phyloP scores from a whole-genome alignment of 1,140 invertebrate species.

The Euschistus heros region DNA sequence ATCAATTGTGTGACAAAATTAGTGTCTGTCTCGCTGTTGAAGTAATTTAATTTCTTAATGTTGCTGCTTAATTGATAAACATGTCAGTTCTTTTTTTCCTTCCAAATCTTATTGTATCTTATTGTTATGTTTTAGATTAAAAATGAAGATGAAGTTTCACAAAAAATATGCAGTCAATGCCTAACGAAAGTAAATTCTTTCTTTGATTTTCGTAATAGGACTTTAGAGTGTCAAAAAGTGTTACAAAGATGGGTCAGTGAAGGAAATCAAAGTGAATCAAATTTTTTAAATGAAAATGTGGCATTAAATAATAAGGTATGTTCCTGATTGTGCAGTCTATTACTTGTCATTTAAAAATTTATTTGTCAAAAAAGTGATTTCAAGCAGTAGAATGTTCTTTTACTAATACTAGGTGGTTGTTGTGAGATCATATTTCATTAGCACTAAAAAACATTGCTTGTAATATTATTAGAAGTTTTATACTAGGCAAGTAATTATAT shows the following conservation, averaged over 20 bases:
- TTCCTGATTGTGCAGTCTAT: not conserved
- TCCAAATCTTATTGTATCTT: not conserved
- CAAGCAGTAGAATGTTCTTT: not conserved
- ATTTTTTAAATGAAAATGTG: not conserved
- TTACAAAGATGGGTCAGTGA: conserved; percentile 4
- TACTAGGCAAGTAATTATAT: too few species aligned
- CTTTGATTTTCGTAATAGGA: not conserved
- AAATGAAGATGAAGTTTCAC: not conserved
- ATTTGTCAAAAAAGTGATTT: not conserved
- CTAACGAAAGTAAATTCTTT: conserved; percentile 1
- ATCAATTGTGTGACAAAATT: not conserved
- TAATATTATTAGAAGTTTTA: too few species aligned
- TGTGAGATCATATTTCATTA: too few species aligned
- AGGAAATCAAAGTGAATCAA: not conserved
- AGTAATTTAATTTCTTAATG: not conserved
- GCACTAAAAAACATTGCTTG: too few species aligned
- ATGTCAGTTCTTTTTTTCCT: not conserved
- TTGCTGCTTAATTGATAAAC: not conserved
- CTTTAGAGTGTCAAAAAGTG: conserved; percentile 5
- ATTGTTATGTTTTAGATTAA: not conserved
- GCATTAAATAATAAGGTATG: not conserved
- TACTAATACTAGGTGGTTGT: too few species aligned
- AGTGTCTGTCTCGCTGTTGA: not conserved
- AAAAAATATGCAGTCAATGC: conserved; percentile 4
- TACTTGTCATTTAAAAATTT: not conserved